These are phyloP conservation scores for Lithophane leautieri DNA, from an alignment of 2,888 invertebrate genomes.

Conservation along the genomic window DNA sequence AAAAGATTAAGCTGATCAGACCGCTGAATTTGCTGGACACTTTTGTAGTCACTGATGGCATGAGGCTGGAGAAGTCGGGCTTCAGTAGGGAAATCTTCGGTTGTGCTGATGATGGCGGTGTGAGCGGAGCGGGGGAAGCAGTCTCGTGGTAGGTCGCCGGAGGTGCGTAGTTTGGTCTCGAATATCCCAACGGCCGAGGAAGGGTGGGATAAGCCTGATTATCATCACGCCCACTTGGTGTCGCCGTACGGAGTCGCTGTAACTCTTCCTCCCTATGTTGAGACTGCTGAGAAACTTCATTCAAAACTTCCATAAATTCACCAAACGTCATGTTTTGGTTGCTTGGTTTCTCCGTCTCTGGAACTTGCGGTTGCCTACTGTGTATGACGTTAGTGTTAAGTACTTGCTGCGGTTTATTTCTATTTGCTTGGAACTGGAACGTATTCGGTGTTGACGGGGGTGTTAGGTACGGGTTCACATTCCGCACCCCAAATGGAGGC, in stretches of 20 bases:
- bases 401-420: slow-evolving; percentile 49
- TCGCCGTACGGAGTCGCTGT: slow-evolving; percentile 62
- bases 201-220: slow-evolving; percentile 46
- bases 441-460: slow-evolving; percentile 39
- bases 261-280: slow-evolving; percentile 64
- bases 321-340: slow-evolving; percentile 42
- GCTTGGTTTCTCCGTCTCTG: slow-evolving; percentile 37
- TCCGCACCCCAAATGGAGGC: slow-evolving; percentile 74
- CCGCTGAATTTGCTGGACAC: slow-evolving; percentile 80
- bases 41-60: slow-evolving; percentile 79
- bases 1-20: slow-evolving; percentile 78
- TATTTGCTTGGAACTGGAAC: slow-evolving; percentile 56
- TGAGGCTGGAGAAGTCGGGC: slow-evolving; percentile 72
- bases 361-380: slow-evolving; percentile 23
- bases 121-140: slow-evolving; percentile 44
- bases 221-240: slow-evolving; percentile 57
- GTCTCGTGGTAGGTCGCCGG: slow-evolving; percentile 59
- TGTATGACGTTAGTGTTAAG: slow-evolving; percentile 53
- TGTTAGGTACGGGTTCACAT: slow-evolving; percentile 61
- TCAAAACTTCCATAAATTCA: slow-evolving; percentile 73
- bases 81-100: slow-evolving; percentile 72
- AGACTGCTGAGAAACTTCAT: slow-evolving; percentile 63
- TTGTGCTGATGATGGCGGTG: slow-evolving; percentile 51
- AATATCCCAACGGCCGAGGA: slow-evolving; percentile 44
- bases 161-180: slow-evolving; percentile 57